These are phyloP conservation scores for Gorsachius goisagi DNA, from an alignment of 2,113 vertebrate species.

Conservation along the genomic window DNA sequence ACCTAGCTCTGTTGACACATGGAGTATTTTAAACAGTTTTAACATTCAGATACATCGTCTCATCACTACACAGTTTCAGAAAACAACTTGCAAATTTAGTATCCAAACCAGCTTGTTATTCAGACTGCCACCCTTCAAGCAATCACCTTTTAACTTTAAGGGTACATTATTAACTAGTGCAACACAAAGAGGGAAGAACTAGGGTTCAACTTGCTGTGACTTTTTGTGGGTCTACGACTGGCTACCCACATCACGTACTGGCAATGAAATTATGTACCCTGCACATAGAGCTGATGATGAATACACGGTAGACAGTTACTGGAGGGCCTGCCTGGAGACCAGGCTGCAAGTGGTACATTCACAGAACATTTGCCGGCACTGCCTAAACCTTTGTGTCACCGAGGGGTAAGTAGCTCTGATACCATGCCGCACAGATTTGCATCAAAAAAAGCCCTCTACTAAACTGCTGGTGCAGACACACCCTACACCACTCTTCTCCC, in stretches of 20 bases:
- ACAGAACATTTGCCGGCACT: background rate
- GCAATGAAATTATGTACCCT: background rate
- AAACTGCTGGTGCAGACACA: background rate
- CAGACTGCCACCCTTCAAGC: background rate
- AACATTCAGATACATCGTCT: background rate
- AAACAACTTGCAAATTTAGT: background rate
- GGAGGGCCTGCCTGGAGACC: background rate
- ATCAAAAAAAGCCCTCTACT: background rate
- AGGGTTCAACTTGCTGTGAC: background rate
- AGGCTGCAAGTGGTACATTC: rapidly evolving
- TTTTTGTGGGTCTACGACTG: background rate
- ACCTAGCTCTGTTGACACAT: background rate
- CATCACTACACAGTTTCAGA: background rate
- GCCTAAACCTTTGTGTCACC: background rate
- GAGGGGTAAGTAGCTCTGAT: background rate
- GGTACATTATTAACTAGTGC: background rate
- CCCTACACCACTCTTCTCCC: background rate
- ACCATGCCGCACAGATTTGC: background rate
- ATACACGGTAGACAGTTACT: background rate
- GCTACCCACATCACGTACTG: background rate
- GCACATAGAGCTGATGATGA: background rate
- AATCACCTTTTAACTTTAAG: background rate
- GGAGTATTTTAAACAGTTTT: background rate
- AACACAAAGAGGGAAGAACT: background rate
- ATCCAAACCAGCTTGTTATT: background rate